Conservation (phyloP, 2,888 invertebrate genomes). For the Pimpla rufipes region DNA sequence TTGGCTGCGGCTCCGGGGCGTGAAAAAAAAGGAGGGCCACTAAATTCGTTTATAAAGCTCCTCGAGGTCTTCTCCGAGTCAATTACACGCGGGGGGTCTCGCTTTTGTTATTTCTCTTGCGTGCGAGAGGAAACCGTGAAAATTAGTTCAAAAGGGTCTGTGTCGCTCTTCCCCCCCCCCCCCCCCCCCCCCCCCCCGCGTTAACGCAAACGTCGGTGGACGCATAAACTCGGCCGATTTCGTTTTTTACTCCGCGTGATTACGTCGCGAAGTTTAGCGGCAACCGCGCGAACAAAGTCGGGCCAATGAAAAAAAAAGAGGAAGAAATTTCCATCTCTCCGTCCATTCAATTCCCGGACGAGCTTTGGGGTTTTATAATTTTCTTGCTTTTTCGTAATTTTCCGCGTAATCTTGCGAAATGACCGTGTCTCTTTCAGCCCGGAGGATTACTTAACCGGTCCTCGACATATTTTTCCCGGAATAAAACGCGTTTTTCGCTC, state of each 20-base stretch:
- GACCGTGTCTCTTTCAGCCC: background rate
- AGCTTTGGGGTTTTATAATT: conserved; percentile 3
- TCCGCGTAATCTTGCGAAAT: background rate
- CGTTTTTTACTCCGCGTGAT: background rate
- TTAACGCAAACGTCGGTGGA: background rate
- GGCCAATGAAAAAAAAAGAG: too few relatives aligned
- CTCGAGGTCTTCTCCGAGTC: background rate
- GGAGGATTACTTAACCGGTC: conserved; percentile 7
- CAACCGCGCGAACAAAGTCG: too few relatives aligned
- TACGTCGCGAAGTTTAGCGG: background rate
- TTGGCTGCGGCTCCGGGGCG: background rate
- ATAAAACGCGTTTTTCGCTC: conserved; percentile 3
- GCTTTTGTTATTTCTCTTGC: background rate
- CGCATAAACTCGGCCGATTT: background rate
- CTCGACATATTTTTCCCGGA: background rate
- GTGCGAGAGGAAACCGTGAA: background rate
- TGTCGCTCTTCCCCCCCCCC: background rate
- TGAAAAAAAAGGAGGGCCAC: background rate
- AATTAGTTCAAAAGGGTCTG: background rate
- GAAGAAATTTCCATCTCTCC: background rate
- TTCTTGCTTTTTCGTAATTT: background rate
- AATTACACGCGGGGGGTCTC: conserved; percentile 2
- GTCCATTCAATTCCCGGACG: background rate
- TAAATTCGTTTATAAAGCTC: conserved; percentile 7
- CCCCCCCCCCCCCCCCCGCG: background rate